A percentile compares a stretch with the other conserved stretches of the same genome.
Conservation (phyloP, 1,140 invertebrate species). For the Conus ventricosus region DNA sequence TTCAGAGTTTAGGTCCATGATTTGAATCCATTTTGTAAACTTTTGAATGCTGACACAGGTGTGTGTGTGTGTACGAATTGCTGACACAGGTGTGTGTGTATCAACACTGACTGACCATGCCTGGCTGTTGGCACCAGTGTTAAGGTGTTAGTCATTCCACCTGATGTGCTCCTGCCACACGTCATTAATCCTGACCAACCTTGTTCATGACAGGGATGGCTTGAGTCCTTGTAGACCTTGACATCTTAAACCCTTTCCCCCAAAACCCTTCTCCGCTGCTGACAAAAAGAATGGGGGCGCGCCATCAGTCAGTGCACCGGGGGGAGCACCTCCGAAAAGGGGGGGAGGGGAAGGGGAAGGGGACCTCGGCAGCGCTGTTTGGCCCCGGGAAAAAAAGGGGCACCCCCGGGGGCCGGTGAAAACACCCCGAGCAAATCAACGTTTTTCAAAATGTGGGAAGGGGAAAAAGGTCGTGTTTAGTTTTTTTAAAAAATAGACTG, state of each 20-base stretch:
- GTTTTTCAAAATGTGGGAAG: slow-evolving; percentile 98
- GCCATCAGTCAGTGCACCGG: slow-evolving; percentile 12
- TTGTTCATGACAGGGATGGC: slow-evolving; percentile 65
- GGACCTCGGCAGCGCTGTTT: slow-evolving; percentile 92
- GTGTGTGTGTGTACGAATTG: too few relatives aligned
- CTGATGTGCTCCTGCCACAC: too few relatives aligned
- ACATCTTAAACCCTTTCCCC: slow-evolving; percentile 87
- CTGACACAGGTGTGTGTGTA: too few relatives aligned
- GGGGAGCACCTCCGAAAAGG: slow-evolving; percentile 19
- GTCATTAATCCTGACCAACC: too few relatives aligned
- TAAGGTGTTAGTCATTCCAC: too few relatives aligned
- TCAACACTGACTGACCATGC: too few relatives aligned
- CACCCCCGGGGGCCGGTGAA: slow-evolving; percentile 92
- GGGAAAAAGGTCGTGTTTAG: slow-evolving; percentile 76
- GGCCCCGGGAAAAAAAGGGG: slow-evolving; percentile 97
- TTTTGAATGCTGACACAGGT: too few relatives aligned
- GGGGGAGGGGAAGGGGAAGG: slow-evolving; percentile 77
- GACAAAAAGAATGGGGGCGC: slow-evolving; percentile 69
- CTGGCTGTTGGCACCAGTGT: too few relatives aligned
- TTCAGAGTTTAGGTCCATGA: too few relatives aligned
- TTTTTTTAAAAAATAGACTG: too few relatives aligned
- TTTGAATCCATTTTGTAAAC: too few relatives aligned
- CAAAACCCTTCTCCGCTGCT: slow-evolving; percentile 62
- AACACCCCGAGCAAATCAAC: slow-evolving; percentile 92
- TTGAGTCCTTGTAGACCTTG: slow-evolving; percentile 80